These are phyloP conservation scores for Phaethornis superciliosus DNA, from an alignment of 2,113 vertebrate species.

Conservation along the genomic window DNA sequence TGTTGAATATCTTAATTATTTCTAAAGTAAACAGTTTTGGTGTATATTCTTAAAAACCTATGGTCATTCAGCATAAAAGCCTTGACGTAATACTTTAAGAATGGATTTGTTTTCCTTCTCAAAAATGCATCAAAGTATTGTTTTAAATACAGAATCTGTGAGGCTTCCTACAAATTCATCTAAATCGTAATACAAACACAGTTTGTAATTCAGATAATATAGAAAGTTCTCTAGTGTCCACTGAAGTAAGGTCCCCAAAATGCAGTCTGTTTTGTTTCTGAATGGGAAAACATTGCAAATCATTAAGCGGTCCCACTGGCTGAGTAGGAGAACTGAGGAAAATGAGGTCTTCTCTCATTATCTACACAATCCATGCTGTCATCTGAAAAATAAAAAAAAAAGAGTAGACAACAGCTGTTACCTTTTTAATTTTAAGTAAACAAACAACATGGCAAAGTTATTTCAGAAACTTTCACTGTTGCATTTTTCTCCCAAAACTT, in stretches of 20 bases:
- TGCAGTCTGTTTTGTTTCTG: conserved; percentile 79
- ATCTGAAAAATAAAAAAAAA: conserved; percentile 71
- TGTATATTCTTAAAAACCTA: conserved; percentile 73
- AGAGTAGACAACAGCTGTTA: neutral
- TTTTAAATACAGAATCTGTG: conserved; percentile 70
- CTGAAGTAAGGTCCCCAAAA: conserved; percentile 78
- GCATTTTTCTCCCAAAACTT: neutral
- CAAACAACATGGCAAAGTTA: rapidly evolving
- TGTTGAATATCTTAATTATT: conserved; percentile 65
- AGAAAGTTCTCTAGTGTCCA: conserved; percentile 80
- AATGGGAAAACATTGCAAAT: conserved; percentile 50
- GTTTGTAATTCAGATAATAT: conserved; percentile 78
- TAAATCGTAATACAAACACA: conserved; percentile 77
- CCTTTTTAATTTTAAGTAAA: neutral
- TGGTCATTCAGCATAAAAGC: conserved; percentile 67
- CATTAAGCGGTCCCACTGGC: conserved; percentile 90
- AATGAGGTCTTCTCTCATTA: conserved; percentile 92
- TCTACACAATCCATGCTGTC: conserved; percentile 93
- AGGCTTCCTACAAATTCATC: conserved; percentile 74
- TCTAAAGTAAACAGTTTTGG: conserved; percentile 71
- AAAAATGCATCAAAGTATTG: conserved; percentile 69
- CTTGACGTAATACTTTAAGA: conserved; percentile 70
- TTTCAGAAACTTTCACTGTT: neutral
- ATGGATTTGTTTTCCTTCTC: conserved; percentile 72
- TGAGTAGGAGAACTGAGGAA: conserved; percentile 97